Evolutionary conservation across 1,140 invertebrate species (phyloP).

Genomic region (Zaprionus tsacasi): DNA sequence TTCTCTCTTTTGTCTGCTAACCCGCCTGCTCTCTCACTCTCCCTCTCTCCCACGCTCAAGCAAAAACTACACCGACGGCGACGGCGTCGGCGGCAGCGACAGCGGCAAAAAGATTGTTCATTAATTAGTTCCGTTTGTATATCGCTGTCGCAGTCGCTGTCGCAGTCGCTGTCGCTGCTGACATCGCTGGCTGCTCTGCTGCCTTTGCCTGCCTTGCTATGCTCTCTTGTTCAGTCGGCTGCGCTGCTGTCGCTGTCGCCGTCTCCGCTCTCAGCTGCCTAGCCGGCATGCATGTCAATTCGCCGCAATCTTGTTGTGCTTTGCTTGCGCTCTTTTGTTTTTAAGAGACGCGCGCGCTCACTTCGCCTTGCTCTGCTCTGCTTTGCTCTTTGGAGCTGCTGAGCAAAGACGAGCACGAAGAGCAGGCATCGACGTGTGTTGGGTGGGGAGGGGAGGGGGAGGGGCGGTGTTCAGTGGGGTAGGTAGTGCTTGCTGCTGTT

Average conservation of each 20-base stretch:
- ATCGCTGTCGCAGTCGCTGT: not conserved
- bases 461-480: not conserved
- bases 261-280: conserved; percentile 4
- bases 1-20: not conserved
- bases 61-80: conserved; percentile 17
- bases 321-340: conserved; percentile 41
- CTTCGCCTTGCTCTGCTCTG: conserved; percentile 39
- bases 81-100: conserved; percentile 17
- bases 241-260: not conserved
- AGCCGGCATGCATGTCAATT: conserved; percentile 34
- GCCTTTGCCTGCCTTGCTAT: not conserved
- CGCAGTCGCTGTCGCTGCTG: conserved; percentile 15
- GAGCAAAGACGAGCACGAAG: conserved; percentile 6
- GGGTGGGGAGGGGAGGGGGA: not conserved
- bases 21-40: not conserved
- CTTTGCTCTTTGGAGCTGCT: conserved; percentile 31
- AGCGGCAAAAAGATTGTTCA: conserved; percentile 73
- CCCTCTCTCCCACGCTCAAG: conserved; percentile 6
- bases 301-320: conserved; percentile 59
- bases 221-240: not conserved
- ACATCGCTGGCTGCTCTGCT: not conserved
- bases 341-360: conserved; percentile 61
- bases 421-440: not conserved
- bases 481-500: not conserved
- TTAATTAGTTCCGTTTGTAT: conserved; percentile 76